Percentiles rank a stretch among this genome's conserved stretches.
Evolutionary conservation across 2,888 invertebrate genomes (phyloP).

Genomic region (Crioceris asparagi): DNA sequence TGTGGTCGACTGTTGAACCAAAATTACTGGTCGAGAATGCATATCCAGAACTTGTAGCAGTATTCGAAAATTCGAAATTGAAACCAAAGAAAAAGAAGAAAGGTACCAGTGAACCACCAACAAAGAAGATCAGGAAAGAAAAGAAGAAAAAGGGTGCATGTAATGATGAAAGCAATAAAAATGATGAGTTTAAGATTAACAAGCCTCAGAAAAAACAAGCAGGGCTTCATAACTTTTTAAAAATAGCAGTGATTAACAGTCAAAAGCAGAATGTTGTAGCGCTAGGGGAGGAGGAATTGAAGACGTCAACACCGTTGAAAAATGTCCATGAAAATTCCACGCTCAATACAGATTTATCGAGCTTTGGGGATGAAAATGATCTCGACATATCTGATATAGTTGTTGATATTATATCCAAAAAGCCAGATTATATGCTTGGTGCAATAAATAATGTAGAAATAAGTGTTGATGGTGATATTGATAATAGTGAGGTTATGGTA

Average conservation of each 20-base stretch:
- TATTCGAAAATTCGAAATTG: conserved; percentile 45
- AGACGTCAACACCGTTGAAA: too few relatives aligned
- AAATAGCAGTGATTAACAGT: conserved; percentile 19
- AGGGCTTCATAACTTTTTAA: conserved; percentile 29
- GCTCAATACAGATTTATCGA: too few relatives aligned
- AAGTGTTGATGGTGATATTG: conserved; percentile 5
- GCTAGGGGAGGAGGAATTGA: not conserved
- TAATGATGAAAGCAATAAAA: conserved; percentile 13
- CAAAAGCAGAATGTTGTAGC: conserved; percentile 24
- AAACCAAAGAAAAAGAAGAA: conserved; percentile 31
- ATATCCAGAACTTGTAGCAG: conserved; percentile 52
- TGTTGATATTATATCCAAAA: conserved; percentile 38
- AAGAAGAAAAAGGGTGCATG: conserved; percentile 14
- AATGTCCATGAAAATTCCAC: too few relatives aligned
- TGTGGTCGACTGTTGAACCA: conserved; percentile 61
- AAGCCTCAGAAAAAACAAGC: conserved; percentile 14
- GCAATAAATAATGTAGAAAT: conserved; percentile 17
- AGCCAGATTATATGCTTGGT: conserved; percentile 22
- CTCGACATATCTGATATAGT: conserved; percentile 45
- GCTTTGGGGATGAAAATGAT: conserved; percentile 34
- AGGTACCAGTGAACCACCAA: conserved; percentile 22
- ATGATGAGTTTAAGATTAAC: conserved; percentile 13
- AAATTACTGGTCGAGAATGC: conserved; percentile 49
- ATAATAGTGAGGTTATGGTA: not conserved
- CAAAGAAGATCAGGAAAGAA: conserved; percentile 27